Evolutionary conservation across 2,113 vertebrate genomes (phyloP).

Genomic region (Hirundichthys speculiger): DNA sequence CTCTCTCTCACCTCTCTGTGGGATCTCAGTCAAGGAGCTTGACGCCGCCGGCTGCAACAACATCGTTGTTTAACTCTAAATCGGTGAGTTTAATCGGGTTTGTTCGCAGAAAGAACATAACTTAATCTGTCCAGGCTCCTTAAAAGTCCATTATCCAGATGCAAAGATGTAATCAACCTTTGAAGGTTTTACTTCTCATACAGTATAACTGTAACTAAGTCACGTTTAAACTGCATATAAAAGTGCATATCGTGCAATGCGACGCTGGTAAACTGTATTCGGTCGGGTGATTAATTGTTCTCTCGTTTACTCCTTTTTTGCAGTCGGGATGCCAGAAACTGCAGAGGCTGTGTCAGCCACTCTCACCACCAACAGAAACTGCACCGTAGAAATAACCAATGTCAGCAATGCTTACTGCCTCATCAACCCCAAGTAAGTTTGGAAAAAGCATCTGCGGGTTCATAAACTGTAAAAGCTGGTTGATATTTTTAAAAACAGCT

Average conservation of each 20-base stretch:
- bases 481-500: background rate
- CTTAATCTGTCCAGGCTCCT: background rate
- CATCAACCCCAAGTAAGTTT: slow-evolving; percentile 79
- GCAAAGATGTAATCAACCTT: no score
- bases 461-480: background rate
- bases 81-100: slow-evolving; percentile 56
- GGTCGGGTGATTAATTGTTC: no score
- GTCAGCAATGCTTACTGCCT: slow-evolving; percentile 66
- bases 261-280: no score
- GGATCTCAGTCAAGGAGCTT: slow-evolving; percentile 43
- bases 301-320: slow-evolving; percentile 26
- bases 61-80: slow-evolving; percentile 23
- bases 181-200: no score
- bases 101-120: background rate
- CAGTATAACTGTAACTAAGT: no score
- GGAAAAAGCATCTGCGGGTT: background rate
- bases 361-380: slow-evolving; percentile 77
- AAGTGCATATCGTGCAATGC: no score
- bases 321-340: slow-evolving; percentile 69
- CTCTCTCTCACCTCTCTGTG: slow-evolving; percentile 23
- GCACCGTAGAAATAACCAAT: slow-evolving; percentile 76
- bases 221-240: no score
- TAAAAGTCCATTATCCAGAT: no score
- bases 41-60: slow-evolving; percentile 22
- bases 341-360: slow-evolving; percentile 76